Percentiles rank a stretch among this genome's conserved stretches.
phyloP scores from a whole-genome alignment of 92 coral and sea anemone genomes.

The Isaurus tuberculatus region DNA sequence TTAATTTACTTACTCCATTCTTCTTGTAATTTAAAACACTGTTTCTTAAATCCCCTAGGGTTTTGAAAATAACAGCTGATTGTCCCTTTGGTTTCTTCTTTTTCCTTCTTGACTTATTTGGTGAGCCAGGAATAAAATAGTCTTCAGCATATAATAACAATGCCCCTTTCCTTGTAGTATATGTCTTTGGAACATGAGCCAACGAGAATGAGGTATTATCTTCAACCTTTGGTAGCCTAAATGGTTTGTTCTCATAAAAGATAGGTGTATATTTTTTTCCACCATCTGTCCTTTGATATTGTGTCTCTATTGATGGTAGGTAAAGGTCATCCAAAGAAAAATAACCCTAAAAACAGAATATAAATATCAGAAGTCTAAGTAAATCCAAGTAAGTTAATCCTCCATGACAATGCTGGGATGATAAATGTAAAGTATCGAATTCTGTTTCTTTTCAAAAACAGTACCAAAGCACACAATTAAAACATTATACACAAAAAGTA shows the following conservation, averaged over 20 bases:
- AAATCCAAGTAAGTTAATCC: background rate
- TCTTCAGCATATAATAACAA: constrained; percentile 91
- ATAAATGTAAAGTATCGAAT: no score
- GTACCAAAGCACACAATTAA: no score
- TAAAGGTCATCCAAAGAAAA: constrained; percentile 72
- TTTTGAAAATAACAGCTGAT: constrained; percentile 66
- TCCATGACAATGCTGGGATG: no score
- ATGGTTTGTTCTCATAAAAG: constrained; percentile 66
- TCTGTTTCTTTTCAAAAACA: no score
- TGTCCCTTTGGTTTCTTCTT: constrained; percentile 69
- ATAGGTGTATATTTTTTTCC: constrained; percentile 41
- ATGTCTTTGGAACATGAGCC: constrained; percentile 79
- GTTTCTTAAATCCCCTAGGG: constrained; percentile 85
- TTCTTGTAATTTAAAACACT: constrained; percentile 82
- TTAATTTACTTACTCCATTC: constrained; percentile 81
- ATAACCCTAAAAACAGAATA: constrained; percentile 67
- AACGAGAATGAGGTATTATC: background rate
- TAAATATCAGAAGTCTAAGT: background rate
- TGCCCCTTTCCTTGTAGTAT: constrained; percentile 92
- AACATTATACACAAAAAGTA: no score
- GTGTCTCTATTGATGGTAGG: constrained; percentile 72
- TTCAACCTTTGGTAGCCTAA: constrained; percentile 76
- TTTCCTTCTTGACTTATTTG: constrained; percentile 76
- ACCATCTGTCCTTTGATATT: constrained; percentile 27
- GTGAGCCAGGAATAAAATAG: constrained; percentile 88